Conservation (phyloP, 2,888 invertebrate species). For the Druceiella hillmani region DNA sequence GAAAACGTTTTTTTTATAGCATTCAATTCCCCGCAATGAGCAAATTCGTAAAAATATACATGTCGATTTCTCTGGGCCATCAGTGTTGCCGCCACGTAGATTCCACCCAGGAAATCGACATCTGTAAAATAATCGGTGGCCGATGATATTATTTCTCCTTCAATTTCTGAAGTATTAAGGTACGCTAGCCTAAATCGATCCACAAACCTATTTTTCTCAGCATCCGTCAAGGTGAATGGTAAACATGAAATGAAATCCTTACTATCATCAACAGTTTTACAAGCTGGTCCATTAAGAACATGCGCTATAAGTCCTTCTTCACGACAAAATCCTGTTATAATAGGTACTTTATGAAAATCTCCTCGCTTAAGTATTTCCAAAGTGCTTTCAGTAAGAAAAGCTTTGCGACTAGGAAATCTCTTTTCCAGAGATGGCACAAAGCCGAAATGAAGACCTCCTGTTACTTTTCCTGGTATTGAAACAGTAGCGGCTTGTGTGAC, state of each 20-base stretch:
- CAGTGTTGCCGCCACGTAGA: conserved; percentile 32
- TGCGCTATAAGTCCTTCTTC: conserved; percentile 42
- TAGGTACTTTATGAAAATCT: conserved; percentile 43
- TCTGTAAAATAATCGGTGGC: conserved; percentile 48
- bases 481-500: conserved; percentile 32
- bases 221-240: conserved; percentile 31
- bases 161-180: conserved; percentile 35
- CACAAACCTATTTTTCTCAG: conserved; percentile 30
- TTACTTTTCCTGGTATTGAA: conserved; percentile 24
- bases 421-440: conserved; percentile 45
- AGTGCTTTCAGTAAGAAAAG: conserved; percentile 40
- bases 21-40: conserved; percentile 51
- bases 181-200: conserved; percentile 38
- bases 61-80: conserved; percentile 37
- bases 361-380: conserved; percentile 36
- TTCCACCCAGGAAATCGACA: conserved; percentile 39
- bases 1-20: conserved; percentile 41
- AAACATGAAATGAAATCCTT: no score
- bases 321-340: conserved; percentile 44
- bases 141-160: conserved; percentile 35
- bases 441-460: conserved; percentile 41
- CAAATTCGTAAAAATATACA: conserved; percentile 54
- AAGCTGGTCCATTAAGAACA: conserved; percentile 23
- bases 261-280: conserved; percentile 19
- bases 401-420: conserved; percentile 35